Conservation (phyloP, 2,113 vertebrate genomes). For the Clarias batrachus region DNA sequence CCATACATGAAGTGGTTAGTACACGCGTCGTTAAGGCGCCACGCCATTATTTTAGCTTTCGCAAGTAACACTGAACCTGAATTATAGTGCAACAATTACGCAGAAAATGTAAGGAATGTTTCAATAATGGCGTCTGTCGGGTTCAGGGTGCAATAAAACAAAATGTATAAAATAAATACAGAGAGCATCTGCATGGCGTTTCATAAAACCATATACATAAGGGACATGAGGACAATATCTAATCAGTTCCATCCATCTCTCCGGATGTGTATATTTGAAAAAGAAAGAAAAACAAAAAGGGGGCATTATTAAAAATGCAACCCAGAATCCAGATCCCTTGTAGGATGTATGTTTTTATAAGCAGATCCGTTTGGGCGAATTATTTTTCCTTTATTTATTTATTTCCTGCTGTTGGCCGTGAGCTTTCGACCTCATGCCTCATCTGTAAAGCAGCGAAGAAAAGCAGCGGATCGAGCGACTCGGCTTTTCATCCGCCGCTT, state of each 20-base stretch:
- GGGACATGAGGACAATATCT: no score
- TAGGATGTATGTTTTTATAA: not conserved
- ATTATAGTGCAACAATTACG: no score
- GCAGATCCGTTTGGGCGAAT: not conserved
- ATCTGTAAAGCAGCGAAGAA: not conserved
- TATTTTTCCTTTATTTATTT: no score
- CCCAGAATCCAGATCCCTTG: not conserved
- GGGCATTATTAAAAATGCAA: not conserved
- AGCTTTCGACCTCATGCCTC: not conserved
- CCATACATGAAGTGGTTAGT: constrained; percentile 97
- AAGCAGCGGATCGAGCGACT: not conserved
- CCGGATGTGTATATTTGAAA: not conserved
- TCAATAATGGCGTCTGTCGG: not conserved
- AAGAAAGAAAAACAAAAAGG: no score
- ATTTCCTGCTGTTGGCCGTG: not conserved
- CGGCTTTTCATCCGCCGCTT: no score
- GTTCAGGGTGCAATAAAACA: no score
- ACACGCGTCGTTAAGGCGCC: not conserved
- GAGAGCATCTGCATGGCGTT: no score
- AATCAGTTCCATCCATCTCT: no score
- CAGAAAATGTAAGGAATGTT: not conserved
- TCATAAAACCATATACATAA: no score
- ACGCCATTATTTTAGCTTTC: no score
- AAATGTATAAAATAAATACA: not conserved
- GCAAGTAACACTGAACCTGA: no score